These are phyloP conservation scores for Girardinichthys multiradiatus DNA, from an alignment of 2,113 vertebrate species.

Conservation along the genomic window DNA sequence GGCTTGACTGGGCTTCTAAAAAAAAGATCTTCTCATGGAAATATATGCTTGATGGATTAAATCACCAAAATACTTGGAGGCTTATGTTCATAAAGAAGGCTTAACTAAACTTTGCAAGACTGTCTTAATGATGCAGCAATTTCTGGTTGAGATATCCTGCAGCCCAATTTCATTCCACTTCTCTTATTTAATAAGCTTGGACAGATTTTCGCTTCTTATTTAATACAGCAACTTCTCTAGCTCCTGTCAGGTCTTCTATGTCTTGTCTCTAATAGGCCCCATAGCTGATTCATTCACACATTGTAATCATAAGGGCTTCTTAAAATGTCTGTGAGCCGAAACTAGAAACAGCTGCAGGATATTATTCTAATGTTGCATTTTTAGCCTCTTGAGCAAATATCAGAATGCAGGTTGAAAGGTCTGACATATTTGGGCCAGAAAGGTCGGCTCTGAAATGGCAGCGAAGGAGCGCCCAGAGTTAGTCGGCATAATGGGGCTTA, in stretches of 20 bases:
- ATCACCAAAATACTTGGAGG: constrained; percentile 22
- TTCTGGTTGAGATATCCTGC: constrained; percentile 38
- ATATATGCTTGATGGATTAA: constrained; percentile 36
- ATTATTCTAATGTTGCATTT: constrained; percentile 35
- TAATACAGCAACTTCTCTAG: constrained; percentile 12
- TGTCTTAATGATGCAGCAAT: constrained; percentile 54
- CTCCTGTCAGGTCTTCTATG: constrained; percentile 14
- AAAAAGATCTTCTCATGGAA: constrained; percentile 37
- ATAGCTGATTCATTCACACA: constrained; percentile 55
- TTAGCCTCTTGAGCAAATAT: constrained; percentile 23
- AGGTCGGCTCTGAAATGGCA: constrained; percentile 55
- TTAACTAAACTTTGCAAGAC: constrained; percentile 47
- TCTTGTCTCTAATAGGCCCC: constrained; percentile 40
- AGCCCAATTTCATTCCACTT: constrained; percentile 34
- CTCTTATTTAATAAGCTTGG: constrained; percentile 42
- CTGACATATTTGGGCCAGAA: constrained; percentile 67
- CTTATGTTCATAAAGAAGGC: constrained; percentile 35
- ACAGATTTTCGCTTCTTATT: constrained; percentile 13
- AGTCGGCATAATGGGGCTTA: constrained; percentile 43
- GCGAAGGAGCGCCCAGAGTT: constrained; percentile 30
- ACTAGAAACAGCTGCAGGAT: constrained; percentile 35
- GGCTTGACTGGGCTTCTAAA: constrained; percentile 5
- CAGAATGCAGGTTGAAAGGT: constrained; percentile 39
- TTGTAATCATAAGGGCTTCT: constrained; percentile 41
- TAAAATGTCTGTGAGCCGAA: constrained; percentile 30